phyloP scores from a whole-genome alignment of 2,797 vertebrate genomes.

The Trachurus trachurus region DNA sequence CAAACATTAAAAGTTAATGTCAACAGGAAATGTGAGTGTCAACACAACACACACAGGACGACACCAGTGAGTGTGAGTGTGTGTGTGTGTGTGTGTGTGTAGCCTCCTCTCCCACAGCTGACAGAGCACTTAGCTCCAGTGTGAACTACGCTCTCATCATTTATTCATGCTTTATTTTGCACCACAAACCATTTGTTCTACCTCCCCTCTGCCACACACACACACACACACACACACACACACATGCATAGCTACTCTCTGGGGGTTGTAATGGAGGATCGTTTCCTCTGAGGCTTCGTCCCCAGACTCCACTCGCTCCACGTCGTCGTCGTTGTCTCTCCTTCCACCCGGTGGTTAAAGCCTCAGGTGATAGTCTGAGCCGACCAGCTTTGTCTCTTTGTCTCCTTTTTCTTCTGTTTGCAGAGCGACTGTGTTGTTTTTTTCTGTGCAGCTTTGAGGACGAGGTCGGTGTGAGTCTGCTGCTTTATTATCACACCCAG shows the following conservation, averaged over 20 bases:
- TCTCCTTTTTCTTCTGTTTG: slow-evolving; percentile 9
- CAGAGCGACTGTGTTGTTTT: slow-evolving; percentile 20
- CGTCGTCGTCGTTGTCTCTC: background rate
- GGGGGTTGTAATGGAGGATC: slow-evolving; percentile 47
- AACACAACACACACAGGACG: no score
- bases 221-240: no score
- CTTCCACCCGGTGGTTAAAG: background rate
- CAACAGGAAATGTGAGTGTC: background rate
- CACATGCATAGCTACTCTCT: no score
- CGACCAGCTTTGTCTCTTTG: background rate
- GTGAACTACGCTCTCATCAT: slow-evolving; percentile 67
- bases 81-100: background rate
- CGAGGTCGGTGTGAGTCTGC: no score
- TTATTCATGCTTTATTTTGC: slow-evolving; percentile 77
- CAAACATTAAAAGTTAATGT: background rate
- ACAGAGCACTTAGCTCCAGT: slow-evolving; percentile 65
- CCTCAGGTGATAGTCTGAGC: slow-evolving; percentile 15
- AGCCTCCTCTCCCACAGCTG: slow-evolving; percentile 44
- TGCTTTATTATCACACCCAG: background rate
- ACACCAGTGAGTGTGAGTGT: no score
- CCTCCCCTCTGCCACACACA: background rate
- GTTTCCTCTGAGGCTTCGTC: slow-evolving; percentile 30
- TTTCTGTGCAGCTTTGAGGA: background rate
- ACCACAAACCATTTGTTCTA: slow-evolving; percentile 68
- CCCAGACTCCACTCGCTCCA: background rate